A percentile compares a stretch with the other conserved stretches of the same genome.
phyloP scores from a whole-genome alignment of 2,888 invertebrate genomes.

The Agrochola litura region DNA sequence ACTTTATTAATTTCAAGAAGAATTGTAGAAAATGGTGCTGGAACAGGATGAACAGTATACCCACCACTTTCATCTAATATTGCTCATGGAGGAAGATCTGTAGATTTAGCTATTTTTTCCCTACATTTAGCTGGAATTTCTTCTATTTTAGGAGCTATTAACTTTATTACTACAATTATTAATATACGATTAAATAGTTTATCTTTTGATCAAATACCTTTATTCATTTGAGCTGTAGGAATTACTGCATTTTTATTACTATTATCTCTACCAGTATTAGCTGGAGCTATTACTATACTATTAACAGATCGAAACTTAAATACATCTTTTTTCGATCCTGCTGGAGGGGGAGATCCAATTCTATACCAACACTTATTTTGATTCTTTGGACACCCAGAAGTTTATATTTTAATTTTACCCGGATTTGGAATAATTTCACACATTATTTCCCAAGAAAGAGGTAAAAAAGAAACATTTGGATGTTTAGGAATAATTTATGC shows the following conservation, averaged over 20 bases:
- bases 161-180: conserved; percentile 94
- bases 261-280: conserved; percentile 93
- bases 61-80: conserved; percentile 92
- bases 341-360: conserved; percentile 95
- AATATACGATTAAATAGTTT: conserved; percentile 92
- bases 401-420: conserved; percentile 96
- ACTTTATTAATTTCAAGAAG: conserved; percentile 92
- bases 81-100: conserved; percentile 92
- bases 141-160: conserved; percentile 94
- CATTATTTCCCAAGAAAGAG: conserved; percentile 93
- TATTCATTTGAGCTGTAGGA: conserved; percentile 94
- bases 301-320: conserved; percentile 95
- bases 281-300: conserved; percentile 95
- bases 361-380: conserved; percentile 96
- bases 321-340: conserved; percentile 95
- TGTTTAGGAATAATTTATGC: conserved; percentile 95
- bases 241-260: conserved; percentile 90
- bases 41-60: conserved; percentile 95
- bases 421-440: conserved; percentile 96
- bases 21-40: conserved; percentile 92
- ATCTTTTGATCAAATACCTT: conserved; percentile 91
- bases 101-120: conserved; percentile 94
- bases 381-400: conserved; percentile 97
- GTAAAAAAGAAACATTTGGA: conserved; percentile 94
- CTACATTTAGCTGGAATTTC: conserved; percentile 94